Base-by-base conservation (phyloP, 1,140 invertebrate genomes). In the Sipha flava region DNA sequence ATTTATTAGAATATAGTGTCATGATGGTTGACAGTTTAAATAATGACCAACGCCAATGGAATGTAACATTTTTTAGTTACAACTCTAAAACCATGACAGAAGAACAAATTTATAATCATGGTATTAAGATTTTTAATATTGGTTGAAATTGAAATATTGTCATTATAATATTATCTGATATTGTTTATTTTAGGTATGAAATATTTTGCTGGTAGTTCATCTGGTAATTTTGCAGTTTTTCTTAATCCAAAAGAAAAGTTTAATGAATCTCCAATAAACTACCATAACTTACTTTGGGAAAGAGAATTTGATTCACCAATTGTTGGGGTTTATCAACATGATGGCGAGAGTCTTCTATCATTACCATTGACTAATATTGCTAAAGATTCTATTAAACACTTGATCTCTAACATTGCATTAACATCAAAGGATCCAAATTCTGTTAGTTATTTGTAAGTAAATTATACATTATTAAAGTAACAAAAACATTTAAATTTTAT, bases 11-110 rank as follows among this genome's bases (percentile, higher is more conserved):
- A 84, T 98, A 98, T 85, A 95, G 93, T 73, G 92, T 99, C 45
- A 91, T 95, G 81, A 98, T 99, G 95, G 92, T 94, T 81, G 96
- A 98, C 84, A 92, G 90, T 79, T 89, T 91, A 81, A 90, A 90
- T 9, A 91, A 92, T 82, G 90, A 77, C 23, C 49, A 92, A 82
- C 92, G 92, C 84, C 92, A 92, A 83, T 99, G 96, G 96, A 98
- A 99, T 88, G 93, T 98, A 14, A 98, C 96, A 0, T 98, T 95
- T 85, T 94, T 91, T 84, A 93, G 95, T 86, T 95, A 95, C 86
- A 90, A 93, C 2, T 91, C 93, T 16, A 88, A 89, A 57, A 90
- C 90, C 70, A 92, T 94, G 88, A 89, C 89, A 29, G 88, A 90
- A 77, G 91, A 95, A 82, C 87, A 90, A 84, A 86, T 90, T 18